Conservation (phyloP, 2,113 vertebrate genomes). For the Pyxicephalus adspersus region DNA sequence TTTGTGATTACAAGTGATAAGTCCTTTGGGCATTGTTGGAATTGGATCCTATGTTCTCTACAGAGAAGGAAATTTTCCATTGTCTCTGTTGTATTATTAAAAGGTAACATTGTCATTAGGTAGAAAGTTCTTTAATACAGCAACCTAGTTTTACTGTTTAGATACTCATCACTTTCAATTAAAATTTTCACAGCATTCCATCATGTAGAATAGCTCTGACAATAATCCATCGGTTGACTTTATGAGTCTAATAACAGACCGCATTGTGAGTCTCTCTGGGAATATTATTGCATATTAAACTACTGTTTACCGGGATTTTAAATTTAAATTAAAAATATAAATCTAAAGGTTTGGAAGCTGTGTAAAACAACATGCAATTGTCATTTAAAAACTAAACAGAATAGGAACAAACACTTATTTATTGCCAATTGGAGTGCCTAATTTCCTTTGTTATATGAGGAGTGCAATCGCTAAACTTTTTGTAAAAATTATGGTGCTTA, state of each 20-base stretch:
- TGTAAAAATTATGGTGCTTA: too few species aligned
- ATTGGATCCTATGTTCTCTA: background rate
- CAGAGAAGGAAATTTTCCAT: background rate
- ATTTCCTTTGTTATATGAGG: too few species aligned
- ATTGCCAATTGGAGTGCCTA: too few species aligned
- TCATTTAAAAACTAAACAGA: background rate
- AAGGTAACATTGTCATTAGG: slow-evolving; percentile 9
- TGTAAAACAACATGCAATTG: slow-evolving; percentile 16
- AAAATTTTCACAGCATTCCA: background rate
- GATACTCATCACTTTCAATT: background rate
- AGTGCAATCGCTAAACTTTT: too few species aligned
- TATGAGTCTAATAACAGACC: slow-evolving; percentile 35
- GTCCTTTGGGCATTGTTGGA: too few species aligned
- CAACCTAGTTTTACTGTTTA: background rate
- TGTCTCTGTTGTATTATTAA: background rate
- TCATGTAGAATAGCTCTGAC: background rate
- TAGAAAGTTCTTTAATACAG: background rate
- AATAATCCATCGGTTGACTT: slow-evolving; percentile 18
- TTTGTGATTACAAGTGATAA: too few species aligned
- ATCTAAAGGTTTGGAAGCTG: background rate
- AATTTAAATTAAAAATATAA: slow-evolving; percentile 48
- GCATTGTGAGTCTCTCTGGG: background rate
- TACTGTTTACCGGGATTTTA: slow-evolving; percentile 26
- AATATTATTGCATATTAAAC: slow-evolving; percentile 36
- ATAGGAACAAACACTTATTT: background rate